These are phyloP conservation scores for Apostichopus japonicus DNA, from an alignment of 35 echinoderm and acorn worm genomes.

Conservation along the genomic window DNA sequence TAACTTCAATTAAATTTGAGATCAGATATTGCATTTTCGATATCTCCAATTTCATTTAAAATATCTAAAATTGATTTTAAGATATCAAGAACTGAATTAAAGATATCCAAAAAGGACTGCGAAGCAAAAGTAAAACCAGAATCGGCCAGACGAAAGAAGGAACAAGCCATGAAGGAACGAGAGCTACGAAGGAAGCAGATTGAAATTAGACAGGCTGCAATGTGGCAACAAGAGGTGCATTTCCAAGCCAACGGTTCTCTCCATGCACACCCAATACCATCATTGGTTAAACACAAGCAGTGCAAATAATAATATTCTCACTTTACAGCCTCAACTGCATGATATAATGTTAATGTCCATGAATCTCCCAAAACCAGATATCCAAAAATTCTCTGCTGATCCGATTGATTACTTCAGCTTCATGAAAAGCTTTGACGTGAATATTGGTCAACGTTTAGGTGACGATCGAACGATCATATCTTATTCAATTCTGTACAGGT, in stretches of 20 bases:
- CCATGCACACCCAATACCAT: neutral
- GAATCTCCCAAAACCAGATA: neutral
- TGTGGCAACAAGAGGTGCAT: constrained; percentile 60
- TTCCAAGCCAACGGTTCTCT: neutral
- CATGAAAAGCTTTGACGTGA: neutral
- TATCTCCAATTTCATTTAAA: too few species aligned
- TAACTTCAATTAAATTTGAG: too few species aligned
- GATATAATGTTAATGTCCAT: neutral
- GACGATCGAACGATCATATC: constrained; percentile 58
- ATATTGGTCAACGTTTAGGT: constrained; percentile 38
- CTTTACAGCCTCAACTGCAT: neutral
- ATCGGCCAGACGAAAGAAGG: constrained; percentile 23
- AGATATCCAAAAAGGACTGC: too few species aligned
- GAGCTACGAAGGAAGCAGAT: constrained; percentile 54
- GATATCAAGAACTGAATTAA: too few species aligned
- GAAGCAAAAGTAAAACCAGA: constrained; percentile 35
- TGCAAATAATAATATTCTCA: neutral
- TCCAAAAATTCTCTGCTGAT: neutral
- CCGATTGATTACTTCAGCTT: neutral
- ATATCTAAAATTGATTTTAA: too few species aligned
- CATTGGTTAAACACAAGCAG: neutral
- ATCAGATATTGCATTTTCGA: too few species aligned
- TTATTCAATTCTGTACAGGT: constrained; percentile 70
- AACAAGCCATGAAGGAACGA: constrained; percentile 60
- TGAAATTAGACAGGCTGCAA: constrained; percentile 43